Evolutionary conservation across 2,797 vertebrate genomes (phyloP), one percentile per base, ranked within the genome.

Genomic region (Oreochromis grahami): DNA sequence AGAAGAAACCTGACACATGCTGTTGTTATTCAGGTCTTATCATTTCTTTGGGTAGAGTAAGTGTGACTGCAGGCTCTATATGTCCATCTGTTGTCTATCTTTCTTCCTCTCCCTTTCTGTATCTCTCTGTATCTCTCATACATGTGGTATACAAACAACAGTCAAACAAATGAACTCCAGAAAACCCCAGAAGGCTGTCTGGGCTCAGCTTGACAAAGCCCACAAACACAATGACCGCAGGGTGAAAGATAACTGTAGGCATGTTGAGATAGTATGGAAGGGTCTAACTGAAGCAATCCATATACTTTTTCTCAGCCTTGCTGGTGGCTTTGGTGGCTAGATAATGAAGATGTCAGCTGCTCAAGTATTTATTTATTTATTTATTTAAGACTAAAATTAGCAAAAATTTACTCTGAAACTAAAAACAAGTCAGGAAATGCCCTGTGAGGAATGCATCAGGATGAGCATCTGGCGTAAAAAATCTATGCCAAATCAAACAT

Each of bases 241-340:
- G 88, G 55, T 52, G 50, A 87, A 34, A 82, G 70, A 85, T 85
- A 84, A 86, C 77, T 45, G 41, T 77, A 78, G 74, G 87, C 52
- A 51, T 19, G 24, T 80, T 36, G 10, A 78, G 36, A 41, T 14
- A 6, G 21, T 76, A 36, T 58, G 78, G 6, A 13, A 82, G 10
- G 8, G 11, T 51, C 11, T 78, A 41, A 85, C 70, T 74, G 56
- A 74, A 29, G 14, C 5, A 50, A 56, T 34, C 72, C 21, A 50
- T 58, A 51, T 74, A n/a, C 55, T 80, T 81, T 53, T 45, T 50
- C 24, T 45, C 68, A 43, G 15, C 68, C 14, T 52, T 50, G 41
- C 45, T 76, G 34, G 51, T 60, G 8, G 78, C 13, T 77, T 17
- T 8, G 17, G 8, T 34, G 2, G 0, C 6, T 15, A 3, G 24